These are phyloP conservation scores for Xiphophorus birchmanni DNA, from an alignment of 2,797 vertebrate genomes.

Conservation along the genomic window DNA sequence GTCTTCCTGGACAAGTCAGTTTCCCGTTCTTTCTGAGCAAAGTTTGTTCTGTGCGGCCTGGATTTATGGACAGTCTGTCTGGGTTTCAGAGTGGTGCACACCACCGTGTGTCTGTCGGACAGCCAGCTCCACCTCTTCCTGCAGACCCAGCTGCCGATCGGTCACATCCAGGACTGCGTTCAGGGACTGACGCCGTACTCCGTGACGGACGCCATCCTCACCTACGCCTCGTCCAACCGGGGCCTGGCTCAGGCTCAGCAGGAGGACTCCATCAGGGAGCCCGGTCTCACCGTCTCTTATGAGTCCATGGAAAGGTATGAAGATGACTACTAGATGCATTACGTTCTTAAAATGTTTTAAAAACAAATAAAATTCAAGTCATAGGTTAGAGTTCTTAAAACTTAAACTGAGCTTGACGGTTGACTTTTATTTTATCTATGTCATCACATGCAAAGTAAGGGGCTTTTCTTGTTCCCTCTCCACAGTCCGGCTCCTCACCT, in stretches of 20 bases:
- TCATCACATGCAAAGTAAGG: neutral
- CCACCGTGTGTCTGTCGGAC: conserved; percentile 95
- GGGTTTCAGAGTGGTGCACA: conserved; percentile 87
- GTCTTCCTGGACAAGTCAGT: conserved; percentile 91
- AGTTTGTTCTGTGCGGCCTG: neutral
- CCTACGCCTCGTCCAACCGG: conserved; percentile 90
- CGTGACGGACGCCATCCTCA: conserved; percentile 91
- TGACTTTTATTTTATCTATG: neutral
- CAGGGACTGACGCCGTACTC: conserved; percentile 88
- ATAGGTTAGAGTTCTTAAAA: too few species aligned
- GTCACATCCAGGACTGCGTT: conserved; percentile 92
- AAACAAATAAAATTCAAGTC: too few species aligned
- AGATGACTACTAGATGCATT: neutral
- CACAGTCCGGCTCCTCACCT: conserved; percentile 77
- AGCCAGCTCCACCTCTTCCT: conserved; percentile 97
- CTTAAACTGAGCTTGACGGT: neutral
- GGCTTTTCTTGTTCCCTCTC: neutral
- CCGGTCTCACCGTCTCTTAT: conserved; percentile 73
- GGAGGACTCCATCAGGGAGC: conserved; percentile 68
- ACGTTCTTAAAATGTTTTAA: too few species aligned
- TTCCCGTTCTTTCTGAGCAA: neutral
- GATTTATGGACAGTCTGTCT: neutral
- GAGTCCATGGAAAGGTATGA: conserved; percentile 83
- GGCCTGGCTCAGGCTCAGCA: conserved; percentile 88
- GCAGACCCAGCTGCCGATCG: conserved; percentile 92